Evolutionary conservation across 2,113 vertebrate species (phyloP).

Genomic region (Fulica atra): DNA sequence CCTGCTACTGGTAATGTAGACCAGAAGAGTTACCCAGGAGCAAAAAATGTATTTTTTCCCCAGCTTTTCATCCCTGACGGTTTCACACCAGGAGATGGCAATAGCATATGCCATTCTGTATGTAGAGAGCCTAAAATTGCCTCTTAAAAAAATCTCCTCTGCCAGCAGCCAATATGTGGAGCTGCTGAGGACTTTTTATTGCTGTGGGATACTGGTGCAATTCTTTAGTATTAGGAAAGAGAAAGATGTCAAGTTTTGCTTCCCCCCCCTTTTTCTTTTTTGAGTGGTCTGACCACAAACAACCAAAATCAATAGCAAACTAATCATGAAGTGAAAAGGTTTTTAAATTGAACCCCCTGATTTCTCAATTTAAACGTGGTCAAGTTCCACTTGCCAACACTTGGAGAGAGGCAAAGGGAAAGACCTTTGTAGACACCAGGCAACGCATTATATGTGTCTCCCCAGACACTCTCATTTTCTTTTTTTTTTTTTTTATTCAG

Average conservation of each 20-base stretch:
- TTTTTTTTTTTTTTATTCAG: neutral
- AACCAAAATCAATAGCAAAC: neutral
- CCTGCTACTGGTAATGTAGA: neutral
- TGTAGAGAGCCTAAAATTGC: neutral
- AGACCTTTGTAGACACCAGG: neutral
- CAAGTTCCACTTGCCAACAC: neutral
- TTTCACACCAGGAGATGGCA: neutral
- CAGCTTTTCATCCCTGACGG: neutral
- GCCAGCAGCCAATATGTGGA: neutral
- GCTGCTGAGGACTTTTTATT: neutral
- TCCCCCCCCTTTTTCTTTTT: neutral
- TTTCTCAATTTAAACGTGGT: neutral
- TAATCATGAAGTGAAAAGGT: neutral
- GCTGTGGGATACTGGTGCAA: neutral
- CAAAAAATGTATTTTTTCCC: rapidly evolving
- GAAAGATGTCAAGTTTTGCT: neutral
- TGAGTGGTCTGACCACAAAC: neutral
- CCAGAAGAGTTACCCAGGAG: neutral
- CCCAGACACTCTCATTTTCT: neutral
- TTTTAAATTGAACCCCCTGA: neutral
- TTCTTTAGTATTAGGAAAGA: neutral
- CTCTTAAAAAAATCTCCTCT: neutral
- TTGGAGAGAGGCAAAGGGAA: neutral
- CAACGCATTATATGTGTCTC: neutral
- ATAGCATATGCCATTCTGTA: neutral